Conservation (phyloP, 2,113 vertebrate species). For the Emydocephalus ijimae region DNA sequence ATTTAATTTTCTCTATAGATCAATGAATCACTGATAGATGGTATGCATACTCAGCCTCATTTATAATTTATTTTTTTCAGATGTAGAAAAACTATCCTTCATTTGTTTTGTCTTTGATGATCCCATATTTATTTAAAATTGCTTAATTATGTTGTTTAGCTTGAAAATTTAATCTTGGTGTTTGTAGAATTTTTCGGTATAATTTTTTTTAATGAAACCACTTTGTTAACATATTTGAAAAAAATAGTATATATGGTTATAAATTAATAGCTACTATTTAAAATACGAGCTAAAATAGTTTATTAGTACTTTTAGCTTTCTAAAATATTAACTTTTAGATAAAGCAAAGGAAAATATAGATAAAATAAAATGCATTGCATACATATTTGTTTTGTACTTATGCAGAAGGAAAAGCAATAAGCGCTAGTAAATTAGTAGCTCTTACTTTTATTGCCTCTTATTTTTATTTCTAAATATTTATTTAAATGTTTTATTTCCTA, state of each 20-base stretch:
- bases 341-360: not conserved
- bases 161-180: not conserved
- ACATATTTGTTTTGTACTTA: conserved; percentile 23
- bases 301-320: not conserved
- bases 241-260: too few species aligned
- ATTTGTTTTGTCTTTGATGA: not conserved
- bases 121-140: not conserved
- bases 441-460: not conserved
- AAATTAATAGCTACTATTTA: not conserved
- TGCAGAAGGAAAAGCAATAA: not conserved
- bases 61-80: not conserved
- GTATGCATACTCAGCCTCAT: too few species aligned
- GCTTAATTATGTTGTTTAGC: not conserved
- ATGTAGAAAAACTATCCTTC: not conserved
- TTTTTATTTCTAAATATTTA: not conserved
- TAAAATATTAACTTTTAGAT: not conserved
- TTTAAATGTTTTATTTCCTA: not conserved
- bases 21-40: not conserved
- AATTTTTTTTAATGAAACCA: not conserved
- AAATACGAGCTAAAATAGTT: not conserved
- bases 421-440: not conserved
- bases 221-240: not conserved
- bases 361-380: not conserved
- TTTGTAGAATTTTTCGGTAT: not conserved
- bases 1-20: not conserved